phyloP scores from a whole-genome alignment of 2,888 invertebrate genomes.

The Diplolepis rosae region DNA sequence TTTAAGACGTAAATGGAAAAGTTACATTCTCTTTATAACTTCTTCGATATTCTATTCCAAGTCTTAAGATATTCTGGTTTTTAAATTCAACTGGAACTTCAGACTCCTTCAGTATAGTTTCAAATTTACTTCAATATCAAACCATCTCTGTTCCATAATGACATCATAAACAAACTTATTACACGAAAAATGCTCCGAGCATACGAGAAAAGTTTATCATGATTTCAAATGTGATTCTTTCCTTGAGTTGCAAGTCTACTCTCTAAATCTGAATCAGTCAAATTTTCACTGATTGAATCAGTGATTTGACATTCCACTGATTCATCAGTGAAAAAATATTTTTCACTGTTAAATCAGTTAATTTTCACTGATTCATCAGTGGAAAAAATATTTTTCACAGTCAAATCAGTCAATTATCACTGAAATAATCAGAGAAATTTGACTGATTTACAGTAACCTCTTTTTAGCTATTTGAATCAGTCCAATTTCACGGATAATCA shows the following conservation, averaged over 20 bases:
- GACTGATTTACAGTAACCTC: too few relatives aligned
- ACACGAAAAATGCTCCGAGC: conserved; percentile 8
- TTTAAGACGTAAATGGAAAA: background rate
- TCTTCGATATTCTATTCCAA: background rate
- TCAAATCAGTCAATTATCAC: too few relatives aligned
- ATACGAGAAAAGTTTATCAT: background rate
- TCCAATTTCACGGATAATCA: too few relatives aligned
- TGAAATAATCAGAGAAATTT: too few relatives aligned
- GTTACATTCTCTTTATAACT: background rate
- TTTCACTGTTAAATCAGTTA: too few relatives aligned
- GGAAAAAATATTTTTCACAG: too few relatives aligned
- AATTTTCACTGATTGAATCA: too few relatives aligned
- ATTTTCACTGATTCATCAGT: too few relatives aligned
- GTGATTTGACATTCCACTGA: too few relatives aligned
- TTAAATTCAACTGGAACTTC: background rate
- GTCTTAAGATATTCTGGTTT: background rate
- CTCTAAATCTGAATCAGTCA: too few relatives aligned
- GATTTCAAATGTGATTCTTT: background rate
- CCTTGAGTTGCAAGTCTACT: background rate
- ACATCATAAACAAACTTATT: background rate
- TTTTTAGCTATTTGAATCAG: too few relatives aligned
- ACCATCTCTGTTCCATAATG: background rate
- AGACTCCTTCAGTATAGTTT: background rate
- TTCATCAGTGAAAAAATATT: too few relatives aligned
- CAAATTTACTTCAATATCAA: conserved; percentile 19